Conservation (phyloP, 2,888 invertebrate species). For the Drosophila neotestacea region DNA sequence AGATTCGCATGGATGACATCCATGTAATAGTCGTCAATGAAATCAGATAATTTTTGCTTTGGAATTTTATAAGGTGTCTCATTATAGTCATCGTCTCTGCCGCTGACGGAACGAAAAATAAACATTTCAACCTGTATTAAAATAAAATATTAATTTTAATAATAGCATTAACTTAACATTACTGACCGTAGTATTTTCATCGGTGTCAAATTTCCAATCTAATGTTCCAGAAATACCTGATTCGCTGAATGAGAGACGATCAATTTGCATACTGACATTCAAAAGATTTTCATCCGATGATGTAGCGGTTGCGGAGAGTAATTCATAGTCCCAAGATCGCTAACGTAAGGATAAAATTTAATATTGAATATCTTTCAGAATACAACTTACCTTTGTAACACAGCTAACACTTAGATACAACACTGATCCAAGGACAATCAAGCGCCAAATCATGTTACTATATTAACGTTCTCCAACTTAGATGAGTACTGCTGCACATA, state of each 20-base stretch:
- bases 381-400: not conserved
- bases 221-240: not conserved
- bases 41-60: not conserved
- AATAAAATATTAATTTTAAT: not conserved
- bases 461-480: not conserved
- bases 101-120: not conserved
- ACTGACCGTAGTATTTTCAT: not conserved
- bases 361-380: not conserved
- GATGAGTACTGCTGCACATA: not conserved
- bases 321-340: not conserved
- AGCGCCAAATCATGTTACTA: not conserved
- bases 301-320: not conserved
- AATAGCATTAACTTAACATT: too few species aligned
- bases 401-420: not conserved
- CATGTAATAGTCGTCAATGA: not conserved
- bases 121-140: not conserved
- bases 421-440: not conserved
- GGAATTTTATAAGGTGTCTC: not conserved
- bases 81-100: constrained; percentile 2
- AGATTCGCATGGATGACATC: not conserved
- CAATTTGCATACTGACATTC: not conserved
- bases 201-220: not conserved
- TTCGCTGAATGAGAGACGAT: not conserved
- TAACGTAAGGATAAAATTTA: not conserved
- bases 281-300: not conserved